Percentiles rank a stretch among this genome's conserved stretches.
These are phyloP conservation scores for Centrocercus urophasianus DNA, from an alignment of 2,113 vertebrate genomes.

Conservation along the genomic window DNA sequence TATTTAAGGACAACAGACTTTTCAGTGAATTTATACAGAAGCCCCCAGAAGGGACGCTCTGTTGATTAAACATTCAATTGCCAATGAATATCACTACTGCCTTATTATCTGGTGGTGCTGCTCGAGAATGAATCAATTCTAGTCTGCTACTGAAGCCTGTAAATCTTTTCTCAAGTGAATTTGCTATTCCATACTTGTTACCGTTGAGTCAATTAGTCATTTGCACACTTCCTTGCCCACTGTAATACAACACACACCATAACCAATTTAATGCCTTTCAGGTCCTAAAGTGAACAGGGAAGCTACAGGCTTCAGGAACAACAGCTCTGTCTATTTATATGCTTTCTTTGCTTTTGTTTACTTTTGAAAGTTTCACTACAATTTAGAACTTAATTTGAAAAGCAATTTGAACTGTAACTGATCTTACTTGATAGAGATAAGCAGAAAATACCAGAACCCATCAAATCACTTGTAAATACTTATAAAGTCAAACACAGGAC, in stretches of 20 bases:
- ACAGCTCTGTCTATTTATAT: not conserved
- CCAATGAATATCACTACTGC: not conserved
- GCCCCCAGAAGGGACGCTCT: not conserved
- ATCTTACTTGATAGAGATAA: not conserved
- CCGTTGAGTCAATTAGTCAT: too few relatives aligned
- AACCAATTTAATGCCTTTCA: not conserved
- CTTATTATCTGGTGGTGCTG: not conserved
- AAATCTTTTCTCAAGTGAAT: not conserved
- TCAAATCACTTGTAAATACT: not conserved
- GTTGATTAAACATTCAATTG: constrained; percentile 36
- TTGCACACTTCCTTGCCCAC: not conserved
- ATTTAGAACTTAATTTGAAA: not conserved
- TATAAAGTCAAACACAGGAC: not conserved
- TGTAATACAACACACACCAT: not conserved
- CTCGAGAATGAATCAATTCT: constrained; percentile 21
- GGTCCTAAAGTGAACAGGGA: not conserved
- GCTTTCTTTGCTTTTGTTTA: not conserved
- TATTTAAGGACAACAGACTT: not conserved
- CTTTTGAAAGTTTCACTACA: not conserved
- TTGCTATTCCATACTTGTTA: not conserved
- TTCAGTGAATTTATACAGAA: not conserved
- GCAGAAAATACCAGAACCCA: not conserved
- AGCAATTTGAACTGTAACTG: not conserved
- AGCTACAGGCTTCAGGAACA: not conserved
- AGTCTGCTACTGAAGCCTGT: not conserved